Conservation (phyloP, 2,888 invertebrate genomes). For the Thymelicus acteon region DNA sequence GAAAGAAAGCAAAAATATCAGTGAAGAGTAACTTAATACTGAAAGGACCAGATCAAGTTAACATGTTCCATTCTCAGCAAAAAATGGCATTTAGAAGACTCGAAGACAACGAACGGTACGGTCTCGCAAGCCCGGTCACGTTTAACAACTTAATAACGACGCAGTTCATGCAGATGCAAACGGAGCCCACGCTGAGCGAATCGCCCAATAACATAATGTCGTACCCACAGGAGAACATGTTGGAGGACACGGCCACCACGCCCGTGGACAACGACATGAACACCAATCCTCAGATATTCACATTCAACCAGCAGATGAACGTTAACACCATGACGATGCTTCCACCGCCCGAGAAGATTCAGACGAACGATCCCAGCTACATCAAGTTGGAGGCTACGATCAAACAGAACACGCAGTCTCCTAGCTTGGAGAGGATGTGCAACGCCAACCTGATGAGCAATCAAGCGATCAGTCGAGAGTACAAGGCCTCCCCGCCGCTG, state of each 20-base stretch:
- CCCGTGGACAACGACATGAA: slow-evolving; percentile 65
- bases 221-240: slow-evolving; percentile 67
- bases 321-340: slow-evolving; percentile 70
- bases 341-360: slow-evolving; percentile 71
- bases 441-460: slow-evolving; percentile 69
- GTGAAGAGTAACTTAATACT: slow-evolving; percentile 80
- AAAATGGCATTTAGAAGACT: slow-evolving; percentile 77
- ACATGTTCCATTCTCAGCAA: slow-evolving; percentile 80
- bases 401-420: slow-evolving; percentile 79
- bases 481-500: slow-evolving; percentile 77
- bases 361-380: slow-evolving; percentile 73
- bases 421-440: slow-evolving; percentile 76
- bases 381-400: slow-evolving; percentile 78
- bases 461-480: slow-evolving; percentile 65
- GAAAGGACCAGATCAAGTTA: slow-evolving; percentile 79
- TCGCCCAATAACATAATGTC: slow-evolving; percentile 68
- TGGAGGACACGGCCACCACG: slow-evolving; percentile 63
- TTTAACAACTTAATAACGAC: slow-evolving; percentile 78
- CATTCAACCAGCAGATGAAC: slow-evolving; percentile 73
- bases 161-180: slow-evolving; percentile 77
- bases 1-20: slow-evolving; percentile 81
- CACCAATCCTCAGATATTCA: slow-evolving; percentile 68
- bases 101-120: slow-evolving; percentile 74
- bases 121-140: slow-evolving; percentile 71
- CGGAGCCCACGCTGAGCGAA: slow-evolving; percentile 69